A percentile compares a stretch with the other conserved stretches of the same genome.
Conservation (phyloP, 2,888 invertebrate genomes). For the Brachyopa scutellaris region DNA sequence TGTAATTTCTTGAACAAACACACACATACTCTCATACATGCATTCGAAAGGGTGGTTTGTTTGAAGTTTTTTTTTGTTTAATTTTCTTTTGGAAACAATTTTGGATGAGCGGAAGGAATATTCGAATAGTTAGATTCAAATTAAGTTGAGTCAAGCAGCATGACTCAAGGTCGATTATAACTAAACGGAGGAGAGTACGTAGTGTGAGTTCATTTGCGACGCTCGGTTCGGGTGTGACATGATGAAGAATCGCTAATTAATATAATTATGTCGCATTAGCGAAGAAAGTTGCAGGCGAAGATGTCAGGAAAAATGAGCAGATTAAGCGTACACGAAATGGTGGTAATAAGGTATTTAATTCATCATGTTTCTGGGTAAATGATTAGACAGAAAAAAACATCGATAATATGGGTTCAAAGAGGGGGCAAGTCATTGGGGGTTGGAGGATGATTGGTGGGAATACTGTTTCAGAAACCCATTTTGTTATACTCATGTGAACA, state of each 20-base stretch:
- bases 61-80: not conserved
- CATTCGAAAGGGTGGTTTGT: not conserved
- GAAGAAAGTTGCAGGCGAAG: not conserved
- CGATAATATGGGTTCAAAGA: too few species aligned
- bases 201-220: not conserved
- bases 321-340: too few species aligned
- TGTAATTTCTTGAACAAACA: not conserved
- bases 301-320: too few species aligned
- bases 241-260: conserved; percentile 8
- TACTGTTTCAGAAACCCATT: too few species aligned
- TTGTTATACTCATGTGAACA: too few species aligned
- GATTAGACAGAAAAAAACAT: too few species aligned
- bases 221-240: not conserved
- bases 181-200: not conserved
- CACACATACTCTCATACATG: not conserved
- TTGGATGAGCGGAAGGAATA: not conserved
- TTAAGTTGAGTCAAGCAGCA: not conserved
- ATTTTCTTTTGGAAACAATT: not conserved
- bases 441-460: too few species aligned
- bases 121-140: conserved; percentile 11
- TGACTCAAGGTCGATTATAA: conserved; percentile 7
- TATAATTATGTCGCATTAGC: conserved; percentile 12
- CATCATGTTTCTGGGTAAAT: too few species aligned
- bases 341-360: too few species aligned
- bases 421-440: too few species aligned